Base-by-base conservation (phyloP, 1,140 invertebrate species). In the Idris sp. region DNA sequence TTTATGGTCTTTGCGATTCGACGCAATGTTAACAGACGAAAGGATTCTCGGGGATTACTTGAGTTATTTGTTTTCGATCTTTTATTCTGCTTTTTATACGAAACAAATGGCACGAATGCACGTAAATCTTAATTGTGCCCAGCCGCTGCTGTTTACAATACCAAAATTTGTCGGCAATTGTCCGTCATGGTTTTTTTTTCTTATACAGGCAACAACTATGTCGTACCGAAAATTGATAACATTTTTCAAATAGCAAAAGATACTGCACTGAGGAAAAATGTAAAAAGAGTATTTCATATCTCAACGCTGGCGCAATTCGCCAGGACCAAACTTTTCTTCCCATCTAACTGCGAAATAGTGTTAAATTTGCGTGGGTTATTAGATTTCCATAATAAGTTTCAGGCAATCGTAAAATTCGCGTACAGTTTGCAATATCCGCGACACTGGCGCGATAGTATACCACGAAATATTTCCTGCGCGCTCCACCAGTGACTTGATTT, bases 381-480 rank as follows among this genome's bases (percentile, higher is more conserved):
- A 75, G 69, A 75, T 69, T 65, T 69, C 51, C 65, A 75, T 75
- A 75, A 69, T 75, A 75, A 65, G 59, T 75, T 75, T 62, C 64
- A 59, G 51, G 73, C 73, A 75, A 69, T 75, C 65, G 73, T 75
- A 65, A 69, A 75, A 69, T 69, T 69, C 64, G 22, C 38, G 53
- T 31, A 44, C 43, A 51, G 62, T 62, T 74, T 69, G 72, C 72
- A 75, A 69, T 75, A 69, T 68, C 64, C 33, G 53, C 36, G 51
- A 61, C 35, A 61, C 25, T 28, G n/a, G 11, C 31, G 58, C 38
- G 58, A 59, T 58, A 38, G 31, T 62, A 46, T 16, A 43, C 58
- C 56, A 22, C 65, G 15, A 75, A 75, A 75, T 75, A 75, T 75
- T 69, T 65, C 38, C 53, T 69, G 36, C 49, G 13, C 31, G 53